phyloP scores from a whole-genome alignment of 2,797 vertebrate species.

The Alcedo quadribrachys region DNA sequence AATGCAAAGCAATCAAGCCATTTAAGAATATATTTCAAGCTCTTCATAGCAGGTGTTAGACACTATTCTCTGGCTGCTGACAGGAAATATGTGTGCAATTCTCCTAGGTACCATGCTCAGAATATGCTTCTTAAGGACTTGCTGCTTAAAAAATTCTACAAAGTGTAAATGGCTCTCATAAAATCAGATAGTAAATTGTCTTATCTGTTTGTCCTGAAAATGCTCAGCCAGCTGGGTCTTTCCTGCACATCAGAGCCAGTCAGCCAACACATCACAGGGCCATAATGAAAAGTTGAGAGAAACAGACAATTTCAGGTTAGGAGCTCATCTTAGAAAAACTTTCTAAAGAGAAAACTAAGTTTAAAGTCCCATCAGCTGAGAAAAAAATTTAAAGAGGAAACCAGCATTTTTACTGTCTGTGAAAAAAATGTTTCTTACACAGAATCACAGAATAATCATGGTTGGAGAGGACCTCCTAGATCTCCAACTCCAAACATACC shows the following conservation, averaged over 20 bases:
- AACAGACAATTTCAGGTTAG: not conserved
- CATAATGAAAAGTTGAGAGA: not conserved
- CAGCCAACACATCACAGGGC: not conserved
- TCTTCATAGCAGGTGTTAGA: conserved; percentile 59
- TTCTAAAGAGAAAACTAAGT: not conserved
- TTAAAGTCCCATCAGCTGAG: not conserved
- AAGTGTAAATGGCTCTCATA: conserved; percentile 44
- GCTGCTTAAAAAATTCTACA: conserved; percentile 33
- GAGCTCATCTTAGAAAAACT: not conserved
- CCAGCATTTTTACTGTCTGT: not conserved
- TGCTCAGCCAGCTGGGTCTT: conserved; percentile 16
- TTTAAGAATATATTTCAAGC: conserved; percentile 63
- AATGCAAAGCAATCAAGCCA: conserved; percentile 61
- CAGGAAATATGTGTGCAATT: conserved; percentile 60
- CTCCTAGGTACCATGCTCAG: conserved; percentile 7
- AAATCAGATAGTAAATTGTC: conserved; percentile 52
- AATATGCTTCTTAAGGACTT: conserved; percentile 14
- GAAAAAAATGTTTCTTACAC: not conserved
- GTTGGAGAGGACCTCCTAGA: too few relatives aligned
- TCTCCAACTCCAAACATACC: too few relatives aligned
- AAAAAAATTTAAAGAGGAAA: not conserved
- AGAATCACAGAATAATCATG: too few relatives aligned
- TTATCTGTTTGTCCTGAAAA: conserved; percentile 57
- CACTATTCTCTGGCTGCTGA: conserved; percentile 40
- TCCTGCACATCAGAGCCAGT: not conserved